phyloP scores from a whole-genome alignment of 2,113 vertebrate species.

The Tachuris rubrigastra region DNA sequence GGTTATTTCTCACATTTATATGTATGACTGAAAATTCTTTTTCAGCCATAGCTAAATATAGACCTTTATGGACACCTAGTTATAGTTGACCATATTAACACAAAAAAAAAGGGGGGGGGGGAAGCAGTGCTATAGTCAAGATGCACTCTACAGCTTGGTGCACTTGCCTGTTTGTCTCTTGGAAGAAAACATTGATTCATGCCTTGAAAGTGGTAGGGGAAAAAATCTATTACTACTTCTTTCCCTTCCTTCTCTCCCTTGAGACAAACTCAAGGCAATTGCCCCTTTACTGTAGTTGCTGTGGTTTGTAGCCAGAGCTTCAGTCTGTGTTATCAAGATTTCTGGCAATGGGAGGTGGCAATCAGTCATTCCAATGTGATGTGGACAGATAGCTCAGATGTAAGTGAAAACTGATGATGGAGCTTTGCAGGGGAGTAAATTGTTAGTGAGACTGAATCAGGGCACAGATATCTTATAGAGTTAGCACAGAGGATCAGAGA shows the following conservation, averaged over 20 bases:
- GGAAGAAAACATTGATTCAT: neutral
- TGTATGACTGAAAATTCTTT: neutral
- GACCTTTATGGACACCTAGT: neutral
- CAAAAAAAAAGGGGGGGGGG: neutral
- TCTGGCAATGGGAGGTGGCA: neutral
- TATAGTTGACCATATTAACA: neutral
- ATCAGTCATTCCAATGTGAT: conserved; percentile 24
- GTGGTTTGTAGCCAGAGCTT: neutral
- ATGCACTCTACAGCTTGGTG: neutral
- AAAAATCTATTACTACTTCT: neutral
- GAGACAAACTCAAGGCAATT: neutral
- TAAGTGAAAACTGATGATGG: conserved; percentile 30
- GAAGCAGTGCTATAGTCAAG: neutral
- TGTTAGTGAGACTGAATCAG: neutral
- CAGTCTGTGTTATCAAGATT: neutral
- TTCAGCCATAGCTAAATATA: neutral
- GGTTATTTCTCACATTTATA: neutral
- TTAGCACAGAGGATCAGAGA: neutral
- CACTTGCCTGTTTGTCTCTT: neutral
- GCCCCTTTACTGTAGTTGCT: neutral
- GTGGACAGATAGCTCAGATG: neutral
- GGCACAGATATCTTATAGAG: neutral
- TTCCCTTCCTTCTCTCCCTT: neutral
- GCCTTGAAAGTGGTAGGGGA: neutral
- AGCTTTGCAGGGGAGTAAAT: neutral